Conservation (phyloP, 2,888 invertebrate species). For the Tiliacea aurago region DNA sequence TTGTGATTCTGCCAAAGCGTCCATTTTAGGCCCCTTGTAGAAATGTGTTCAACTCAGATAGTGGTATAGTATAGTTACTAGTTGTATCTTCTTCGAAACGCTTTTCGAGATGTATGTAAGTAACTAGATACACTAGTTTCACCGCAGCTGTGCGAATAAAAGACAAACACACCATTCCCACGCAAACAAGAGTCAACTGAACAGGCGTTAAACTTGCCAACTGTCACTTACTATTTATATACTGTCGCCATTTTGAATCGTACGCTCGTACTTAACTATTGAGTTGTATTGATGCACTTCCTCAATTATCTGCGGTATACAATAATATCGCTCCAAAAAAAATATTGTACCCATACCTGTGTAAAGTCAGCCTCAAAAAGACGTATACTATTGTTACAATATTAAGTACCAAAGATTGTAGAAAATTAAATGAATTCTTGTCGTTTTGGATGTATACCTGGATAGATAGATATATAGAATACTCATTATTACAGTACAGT, state of each 20-base stretch:
- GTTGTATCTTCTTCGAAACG: neutral
- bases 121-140: neutral
- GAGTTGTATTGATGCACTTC: conserved; percentile 5
- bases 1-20: too few species aligned
- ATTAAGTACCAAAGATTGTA: neutral
- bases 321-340: neutral
- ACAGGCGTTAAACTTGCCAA: conserved; percentile 31
- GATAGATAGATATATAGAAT: too few species aligned
- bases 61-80: neutral
- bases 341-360: neutral
- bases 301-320: conserved; percentile 17
- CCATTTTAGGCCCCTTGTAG: too few species aligned
- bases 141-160: conserved; percentile 29
- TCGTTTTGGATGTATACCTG: neutral
- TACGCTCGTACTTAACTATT: neutral
- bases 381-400: neutral
- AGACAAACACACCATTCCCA: conserved; percentile 27
- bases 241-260: conserved; percentile 27
- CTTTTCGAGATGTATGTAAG: neutral
- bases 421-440: neutral
- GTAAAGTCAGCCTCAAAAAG: neutral
- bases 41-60: neutral
- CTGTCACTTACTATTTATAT: conserved; percentile 29
- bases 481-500: too few species aligned
- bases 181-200: conserved; percentile 23